A percentile compares a stretch with the other conserved stretches of the same genome.
phyloP scores from a whole-genome alignment of 2,113 vertebrate species.

The Oryzias curvinotus region DNA sequence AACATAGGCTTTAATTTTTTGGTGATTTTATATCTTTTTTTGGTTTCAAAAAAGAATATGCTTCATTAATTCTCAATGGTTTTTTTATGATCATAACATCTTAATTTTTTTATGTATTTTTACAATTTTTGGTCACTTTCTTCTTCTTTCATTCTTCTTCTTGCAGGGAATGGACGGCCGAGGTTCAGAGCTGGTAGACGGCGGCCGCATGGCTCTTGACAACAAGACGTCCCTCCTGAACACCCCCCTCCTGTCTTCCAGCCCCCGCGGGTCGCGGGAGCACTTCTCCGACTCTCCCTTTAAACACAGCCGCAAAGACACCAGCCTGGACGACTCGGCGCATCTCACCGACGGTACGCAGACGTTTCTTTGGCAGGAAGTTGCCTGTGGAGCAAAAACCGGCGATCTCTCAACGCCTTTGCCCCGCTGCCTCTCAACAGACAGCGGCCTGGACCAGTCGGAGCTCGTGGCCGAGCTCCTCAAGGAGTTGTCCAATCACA shows the following conservation, averaged over 20 bases:
- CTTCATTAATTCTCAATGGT: too few species aligned
- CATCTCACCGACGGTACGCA: conserved; percentile 59
- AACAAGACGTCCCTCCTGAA: conserved; percentile 94
- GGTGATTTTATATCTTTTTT: too few species aligned
- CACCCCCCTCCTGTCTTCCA: conserved; percentile 86
- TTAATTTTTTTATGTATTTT: not conserved
- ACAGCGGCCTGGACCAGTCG: conserved; percentile 88
- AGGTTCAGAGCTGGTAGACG: conserved; percentile 76
- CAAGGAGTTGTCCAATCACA: conserved; percentile 94
- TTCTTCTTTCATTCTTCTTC: conserved; percentile 11
- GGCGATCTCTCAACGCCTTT: not conserved
- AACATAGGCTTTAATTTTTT: too few species aligned
- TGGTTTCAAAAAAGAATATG: too few species aligned
- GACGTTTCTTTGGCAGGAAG: not conserved
- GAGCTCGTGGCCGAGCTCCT: conserved; percentile 91
- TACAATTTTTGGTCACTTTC: not conserved
- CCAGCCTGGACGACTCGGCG: conserved; percentile 81
- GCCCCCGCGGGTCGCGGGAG: conserved; percentile 84
- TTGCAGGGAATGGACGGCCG: conserved; percentile 78
- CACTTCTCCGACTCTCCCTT: conserved; percentile 87
- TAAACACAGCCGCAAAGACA: conserved; percentile 89
- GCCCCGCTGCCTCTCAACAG: conserved; percentile 60
- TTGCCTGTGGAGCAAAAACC: not conserved
- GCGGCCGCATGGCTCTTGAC: conserved; percentile 87
- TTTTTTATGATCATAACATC: not conserved